Conservation (phyloP, 2,113 vertebrate species). For the Chunga burmeisteri region DNA sequence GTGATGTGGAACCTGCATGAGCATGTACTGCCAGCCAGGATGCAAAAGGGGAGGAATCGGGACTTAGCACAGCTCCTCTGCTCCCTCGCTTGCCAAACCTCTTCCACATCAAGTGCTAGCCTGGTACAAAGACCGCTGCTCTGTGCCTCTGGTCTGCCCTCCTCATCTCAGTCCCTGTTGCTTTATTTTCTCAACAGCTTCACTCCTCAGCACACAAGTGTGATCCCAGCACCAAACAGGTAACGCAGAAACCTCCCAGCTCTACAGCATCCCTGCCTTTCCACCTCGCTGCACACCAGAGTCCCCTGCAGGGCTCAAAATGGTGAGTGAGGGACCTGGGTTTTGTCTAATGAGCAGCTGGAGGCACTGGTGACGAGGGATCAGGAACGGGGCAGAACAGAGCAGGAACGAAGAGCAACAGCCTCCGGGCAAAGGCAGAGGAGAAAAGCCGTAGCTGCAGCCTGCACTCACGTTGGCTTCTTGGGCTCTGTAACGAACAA, state of each 20-base stretch:
- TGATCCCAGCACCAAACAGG: not conserved
- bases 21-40: not conserved
- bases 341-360: not conserved
- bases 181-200: not conserved
- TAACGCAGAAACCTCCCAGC: not conserved
- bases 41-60: not conserved
- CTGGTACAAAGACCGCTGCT: not conserved
- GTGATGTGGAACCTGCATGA: not conserved
- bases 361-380: not conserved
- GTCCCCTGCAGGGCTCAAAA: not conserved
- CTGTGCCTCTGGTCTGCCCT: not conserved
- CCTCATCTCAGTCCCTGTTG: not conserved
- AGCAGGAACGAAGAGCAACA: not conserved
- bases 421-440: not conserved
- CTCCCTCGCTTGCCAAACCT: rapidly evolving
- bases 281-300: not conserved
- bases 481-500: not conserved
- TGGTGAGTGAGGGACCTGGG: not conserved
- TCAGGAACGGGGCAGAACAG: not conserved
- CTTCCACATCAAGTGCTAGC: not conserved
- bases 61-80: not conserved
- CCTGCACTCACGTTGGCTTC: rapidly evolving
- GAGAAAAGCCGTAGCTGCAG: not conserved
- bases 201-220: not conserved
- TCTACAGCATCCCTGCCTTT: not conserved